Conservation (phyloP, 1,140 invertebrate species). For the Probaryconus sp. region DNA sequence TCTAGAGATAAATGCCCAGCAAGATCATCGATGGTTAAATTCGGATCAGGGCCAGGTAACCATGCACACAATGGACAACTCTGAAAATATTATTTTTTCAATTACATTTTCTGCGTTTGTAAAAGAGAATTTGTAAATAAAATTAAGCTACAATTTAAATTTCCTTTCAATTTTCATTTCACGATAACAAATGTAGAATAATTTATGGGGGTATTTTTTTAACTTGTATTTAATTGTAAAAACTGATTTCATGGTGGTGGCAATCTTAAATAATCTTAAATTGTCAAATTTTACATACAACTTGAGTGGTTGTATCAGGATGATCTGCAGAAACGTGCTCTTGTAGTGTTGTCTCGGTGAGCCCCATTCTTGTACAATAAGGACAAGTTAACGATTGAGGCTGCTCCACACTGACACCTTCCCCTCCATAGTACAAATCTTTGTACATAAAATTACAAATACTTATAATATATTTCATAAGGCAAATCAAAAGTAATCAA, state of each 20-base stretch:
- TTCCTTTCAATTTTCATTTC: no score
- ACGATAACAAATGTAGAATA: no score
- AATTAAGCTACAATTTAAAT: conserved; percentile 12
- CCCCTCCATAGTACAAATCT: conserved; percentile 97
- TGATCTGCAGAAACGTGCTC: conserved; percentile 96
- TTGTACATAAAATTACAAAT: conserved; percentile 54
- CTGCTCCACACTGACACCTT: conserved; percentile 91
- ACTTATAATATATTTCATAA: conserved; percentile 8
- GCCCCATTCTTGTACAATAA: conserved; percentile 97
- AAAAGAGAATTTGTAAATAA: no score
- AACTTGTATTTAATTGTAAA: no score
- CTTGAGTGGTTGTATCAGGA: conserved; percentile 90
- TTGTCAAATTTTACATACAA: no score
- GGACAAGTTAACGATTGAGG: conserved; percentile 98
- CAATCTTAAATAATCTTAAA: no score
- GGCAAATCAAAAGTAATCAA: conserved; percentile 9
- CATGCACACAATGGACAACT: conserved; percentile 98
- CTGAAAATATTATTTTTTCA: conserved; percentile 74
- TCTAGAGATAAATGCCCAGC: conserved; percentile 96
- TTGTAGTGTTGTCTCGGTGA: conserved; percentile 93
- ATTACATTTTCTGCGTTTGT: conserved; percentile 13
- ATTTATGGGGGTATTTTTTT: no score
- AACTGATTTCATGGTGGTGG: no score
- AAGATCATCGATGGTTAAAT: conserved; percentile 98
- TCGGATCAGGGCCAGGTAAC: conserved; percentile 96